Conservation (phyloP, 2,797 vertebrate genomes). For the Artibeus jamaicensis region DNA sequence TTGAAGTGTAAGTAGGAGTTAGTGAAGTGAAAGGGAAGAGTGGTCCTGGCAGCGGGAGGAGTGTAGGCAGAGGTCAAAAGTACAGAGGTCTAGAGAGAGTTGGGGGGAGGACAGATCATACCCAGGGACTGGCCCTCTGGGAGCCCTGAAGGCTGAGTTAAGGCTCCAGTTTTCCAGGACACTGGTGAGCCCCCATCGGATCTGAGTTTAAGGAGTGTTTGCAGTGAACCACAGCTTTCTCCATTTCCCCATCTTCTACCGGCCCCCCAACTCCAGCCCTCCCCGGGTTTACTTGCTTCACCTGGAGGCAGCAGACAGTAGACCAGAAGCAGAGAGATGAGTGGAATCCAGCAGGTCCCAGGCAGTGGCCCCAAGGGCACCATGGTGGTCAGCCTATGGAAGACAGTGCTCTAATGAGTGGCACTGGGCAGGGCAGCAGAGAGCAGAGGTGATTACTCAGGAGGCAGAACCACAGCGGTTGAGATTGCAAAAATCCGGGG, state of each 20-base stretch:
- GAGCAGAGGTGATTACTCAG: not conserved
- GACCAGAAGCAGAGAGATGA: not conserved
- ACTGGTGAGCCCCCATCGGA: not conserved
- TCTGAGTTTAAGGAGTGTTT: not conserved
- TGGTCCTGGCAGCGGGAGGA: not conserved
- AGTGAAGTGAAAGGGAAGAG: not conserved
- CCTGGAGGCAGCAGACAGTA: constrained; percentile 27
- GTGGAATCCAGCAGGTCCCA: fast-evolving
- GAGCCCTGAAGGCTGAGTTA: not conserved
- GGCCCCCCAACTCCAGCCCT: not conserved
- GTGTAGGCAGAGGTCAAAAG: not conserved
- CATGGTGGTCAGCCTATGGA: not conserved
- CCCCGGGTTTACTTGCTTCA: not conserved
- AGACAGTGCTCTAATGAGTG: not conserved
- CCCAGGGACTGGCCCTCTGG: not conserved
- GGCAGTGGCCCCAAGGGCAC: not conserved
- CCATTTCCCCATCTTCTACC: not conserved
- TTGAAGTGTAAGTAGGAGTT: not conserved
- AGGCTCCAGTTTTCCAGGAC: not conserved
- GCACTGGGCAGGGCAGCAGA: fast-evolving
- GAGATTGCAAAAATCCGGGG: not conserved
- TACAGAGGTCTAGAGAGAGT: not conserved
- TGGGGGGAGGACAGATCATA: not conserved
- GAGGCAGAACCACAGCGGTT: not conserved
- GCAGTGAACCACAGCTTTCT: not conserved